Evolutionary conservation across 2,797 vertebrate species (phyloP), one percentile per base, ranked within the genome.

Genomic region (Scarus forsteni): DNA sequence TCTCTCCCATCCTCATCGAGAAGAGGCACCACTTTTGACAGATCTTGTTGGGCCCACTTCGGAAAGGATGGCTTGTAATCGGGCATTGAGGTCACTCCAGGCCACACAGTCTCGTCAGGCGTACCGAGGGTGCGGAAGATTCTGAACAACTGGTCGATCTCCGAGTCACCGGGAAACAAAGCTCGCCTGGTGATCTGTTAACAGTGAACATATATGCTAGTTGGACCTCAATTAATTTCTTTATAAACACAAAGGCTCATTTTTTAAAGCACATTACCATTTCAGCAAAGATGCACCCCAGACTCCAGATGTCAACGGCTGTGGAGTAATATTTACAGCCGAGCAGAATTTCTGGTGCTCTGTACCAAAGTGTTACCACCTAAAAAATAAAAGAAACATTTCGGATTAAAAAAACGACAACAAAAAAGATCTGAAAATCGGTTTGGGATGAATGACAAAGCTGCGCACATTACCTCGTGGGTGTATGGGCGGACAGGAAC

Each of bases 301-400:
- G 86, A 79, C 97, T 99, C 97, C 97, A 99, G 88, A 99, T 97
- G 84, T 99, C 97, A 2, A 99, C 97, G 8, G 97, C 96, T 46
- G 97, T 99, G 11, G 97, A 98, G 84, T 99, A 99, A 88, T 96
- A 99, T 86, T 98, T 98, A 89, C 97, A 98, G 39, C 97, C 97
- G 71, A 98, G 92, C 55, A 99, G 96, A 75, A 99, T 98, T 90
- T 99, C 97, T 4, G 97, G 97, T 43, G 97, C 97, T 81, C 97
- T 89, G 91, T 99, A 99, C 97, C 97, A 99, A 74, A 99, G 91
- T 1, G 97, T 99, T 59, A 99, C 97, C 78, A 99, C 97, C 97
- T 98, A 62, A 53, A 54, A 77, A 53, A 80, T 51, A 48, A 74
- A 7, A 43, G 5, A 7, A 48, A 5, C 5, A 19, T 19, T 42